These are phyloP conservation scores for Lasioglossum figueresi DNA, from an alignment of 2,888 invertebrate species.

Conservation along the genomic window DNA sequence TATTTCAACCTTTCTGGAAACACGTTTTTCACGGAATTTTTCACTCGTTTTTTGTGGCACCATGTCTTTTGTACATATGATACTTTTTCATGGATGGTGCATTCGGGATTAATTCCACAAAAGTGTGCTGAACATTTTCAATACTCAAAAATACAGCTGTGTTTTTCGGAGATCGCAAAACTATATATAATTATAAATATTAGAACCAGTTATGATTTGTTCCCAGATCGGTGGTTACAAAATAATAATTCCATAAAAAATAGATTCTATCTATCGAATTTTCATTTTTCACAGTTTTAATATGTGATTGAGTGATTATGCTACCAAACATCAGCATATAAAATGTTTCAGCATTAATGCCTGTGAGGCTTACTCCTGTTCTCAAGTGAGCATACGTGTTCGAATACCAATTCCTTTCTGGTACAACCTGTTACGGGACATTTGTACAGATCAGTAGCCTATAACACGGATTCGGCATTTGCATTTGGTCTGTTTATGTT, in stretches of 20 bases:
- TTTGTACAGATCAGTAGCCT: neutral
- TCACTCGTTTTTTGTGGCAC: neutral
- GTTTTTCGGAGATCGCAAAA: neutral
- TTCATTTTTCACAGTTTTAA: neutral
- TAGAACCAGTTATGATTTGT: neutral
- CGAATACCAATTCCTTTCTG: neutral
- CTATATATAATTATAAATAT: neutral
- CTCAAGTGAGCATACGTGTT: neutral
- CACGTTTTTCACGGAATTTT: neutral
- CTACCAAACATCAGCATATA: neutral
- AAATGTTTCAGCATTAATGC: neutral
- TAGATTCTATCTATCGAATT: neutral
- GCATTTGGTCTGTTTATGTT: constrained; percentile 16
- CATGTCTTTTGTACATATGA: neutral
- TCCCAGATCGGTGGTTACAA: neutral
- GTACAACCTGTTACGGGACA: neutral
- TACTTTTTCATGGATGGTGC: neutral
- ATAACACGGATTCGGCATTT: neutral
- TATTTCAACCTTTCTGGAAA: neutral
- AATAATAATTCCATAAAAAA: neutral
- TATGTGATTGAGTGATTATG: neutral
- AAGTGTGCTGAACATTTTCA: neutral
- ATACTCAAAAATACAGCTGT: neutral
- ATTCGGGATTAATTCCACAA: neutral
- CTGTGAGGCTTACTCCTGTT: neutral